A percentile compares a stretch with the other conserved stretches of the same genome.
Evolutionary conservation across 1,140 invertebrate genomes (phyloP).

Genomic region (Ephestia elutella): DNA sequence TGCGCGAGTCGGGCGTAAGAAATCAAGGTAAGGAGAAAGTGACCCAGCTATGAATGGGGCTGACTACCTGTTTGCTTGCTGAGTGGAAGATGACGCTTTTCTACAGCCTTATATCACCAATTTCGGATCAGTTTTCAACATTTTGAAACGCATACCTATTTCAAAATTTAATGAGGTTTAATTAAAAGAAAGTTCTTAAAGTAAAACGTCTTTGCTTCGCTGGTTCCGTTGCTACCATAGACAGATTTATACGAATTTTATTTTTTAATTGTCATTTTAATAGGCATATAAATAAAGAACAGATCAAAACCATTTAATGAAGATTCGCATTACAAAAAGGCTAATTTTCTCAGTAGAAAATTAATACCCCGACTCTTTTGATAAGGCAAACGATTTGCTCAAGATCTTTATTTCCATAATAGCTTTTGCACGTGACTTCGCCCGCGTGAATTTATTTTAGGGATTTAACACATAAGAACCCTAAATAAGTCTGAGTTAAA

Average conservation of each 20-base stretch:
- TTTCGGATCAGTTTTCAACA: background rate
- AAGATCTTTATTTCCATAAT: no score
- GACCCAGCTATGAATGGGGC: constrained; percentile 42
- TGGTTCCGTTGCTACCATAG: background rate
- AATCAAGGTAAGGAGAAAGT: constrained; percentile 69
- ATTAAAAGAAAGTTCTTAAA: background rate
- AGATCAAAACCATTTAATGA: no score
- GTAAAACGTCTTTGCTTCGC: background rate
- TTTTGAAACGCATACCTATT: background rate
- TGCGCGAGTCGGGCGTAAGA: constrained; percentile 45
- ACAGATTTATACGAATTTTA: background rate
- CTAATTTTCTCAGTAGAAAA: background rate
- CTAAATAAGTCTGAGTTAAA: no score
- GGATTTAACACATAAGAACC: no score
- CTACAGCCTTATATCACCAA: background rate
- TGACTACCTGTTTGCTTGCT: constrained; percentile 16
- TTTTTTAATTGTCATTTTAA: no score
- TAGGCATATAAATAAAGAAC: no score
- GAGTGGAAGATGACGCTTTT: constrained; percentile 14
- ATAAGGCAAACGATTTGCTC: no score
- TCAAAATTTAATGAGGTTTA: background rate
- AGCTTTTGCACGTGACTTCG: no score
- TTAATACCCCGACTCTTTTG: background rate
- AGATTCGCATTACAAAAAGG: no score
- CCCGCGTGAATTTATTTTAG: no score